Percentiles rank a stretch among this genome's conserved stretches.
phyloP scores from a whole-genome alignment of 2,113 vertebrate species.

The Gallinago media region DNA sequence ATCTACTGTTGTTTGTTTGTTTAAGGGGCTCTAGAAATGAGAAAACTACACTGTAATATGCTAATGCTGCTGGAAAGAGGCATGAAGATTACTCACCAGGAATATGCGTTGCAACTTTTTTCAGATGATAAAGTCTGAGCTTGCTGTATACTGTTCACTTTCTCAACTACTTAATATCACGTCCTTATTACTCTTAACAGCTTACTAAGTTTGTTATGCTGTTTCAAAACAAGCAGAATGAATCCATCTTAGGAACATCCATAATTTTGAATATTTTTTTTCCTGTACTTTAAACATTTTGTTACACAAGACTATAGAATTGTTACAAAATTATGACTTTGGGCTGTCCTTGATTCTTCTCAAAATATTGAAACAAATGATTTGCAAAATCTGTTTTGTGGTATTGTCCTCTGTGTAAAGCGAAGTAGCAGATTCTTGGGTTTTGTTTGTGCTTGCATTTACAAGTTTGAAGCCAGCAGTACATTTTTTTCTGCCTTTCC shows the following conservation, averaged over 20 bases:
- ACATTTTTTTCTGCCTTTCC: neutral
- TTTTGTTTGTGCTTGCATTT: neutral
- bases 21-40: neutral
- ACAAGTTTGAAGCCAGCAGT: neutral
- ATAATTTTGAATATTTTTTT: neutral
- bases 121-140: neutral
- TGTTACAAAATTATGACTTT: neutral
- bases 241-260: neutral
- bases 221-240: neutral
- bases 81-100: neutral
- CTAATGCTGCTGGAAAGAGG: neutral
- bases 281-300: neutral
- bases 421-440: neutral
- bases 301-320: neutral
- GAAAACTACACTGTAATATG: neutral
- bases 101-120: neutral
- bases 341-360: neutral
- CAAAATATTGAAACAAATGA: neutral
- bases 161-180: neutral
- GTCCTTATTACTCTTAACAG: neutral
- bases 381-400: neutral
- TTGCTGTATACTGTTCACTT: neutral
- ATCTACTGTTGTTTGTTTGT: neutral
- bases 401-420: neutral
- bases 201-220: neutral